Evolutionary conservation across 2,797 vertebrate genomes (phyloP).

Genomic region (Sebastes hubbsi): DNA sequence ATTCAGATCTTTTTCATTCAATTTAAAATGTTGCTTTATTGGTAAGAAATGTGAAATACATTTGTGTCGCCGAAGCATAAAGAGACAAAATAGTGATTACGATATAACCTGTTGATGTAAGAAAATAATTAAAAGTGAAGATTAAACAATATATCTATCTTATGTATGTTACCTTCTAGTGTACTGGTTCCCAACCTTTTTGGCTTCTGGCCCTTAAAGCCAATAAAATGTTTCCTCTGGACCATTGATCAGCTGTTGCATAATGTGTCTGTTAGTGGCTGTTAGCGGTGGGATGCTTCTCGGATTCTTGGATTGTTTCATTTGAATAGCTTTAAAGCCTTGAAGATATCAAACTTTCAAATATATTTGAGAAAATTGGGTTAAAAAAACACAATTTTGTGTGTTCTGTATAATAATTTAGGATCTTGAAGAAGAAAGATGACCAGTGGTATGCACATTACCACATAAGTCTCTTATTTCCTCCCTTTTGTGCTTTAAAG

Average conservation of each 20-base stretch:
- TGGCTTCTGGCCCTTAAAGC: not conserved
- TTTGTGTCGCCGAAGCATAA: not conserved
- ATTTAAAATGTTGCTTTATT: no score
- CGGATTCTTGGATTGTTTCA: not conserved
- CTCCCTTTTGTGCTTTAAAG: conserved; percentile 49
- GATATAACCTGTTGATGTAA: not conserved
- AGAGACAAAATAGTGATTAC: not conserved
- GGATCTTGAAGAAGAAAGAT: not conserved
- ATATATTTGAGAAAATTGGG: not conserved
- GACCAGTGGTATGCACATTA: not conserved
- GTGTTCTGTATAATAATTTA: not conserved
- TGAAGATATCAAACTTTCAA: not conserved
- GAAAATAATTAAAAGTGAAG: not conserved
- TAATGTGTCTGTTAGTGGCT: not conserved
- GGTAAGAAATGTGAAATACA: not conserved
- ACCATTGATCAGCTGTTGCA: not conserved
- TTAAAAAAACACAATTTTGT: not conserved
- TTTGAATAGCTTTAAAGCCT: not conserved
- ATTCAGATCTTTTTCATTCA: not conserved
- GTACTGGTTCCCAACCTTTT: not conserved
- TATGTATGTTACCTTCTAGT: not conserved
- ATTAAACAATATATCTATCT: not conserved
- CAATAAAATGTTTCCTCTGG: not conserved
- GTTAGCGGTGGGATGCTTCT: not conserved
- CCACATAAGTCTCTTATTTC: conserved; percentile 28